phyloP scores from a whole-genome alignment of 2,888 invertebrate genomes.

The Tenthredo scrophulariae region DNA sequence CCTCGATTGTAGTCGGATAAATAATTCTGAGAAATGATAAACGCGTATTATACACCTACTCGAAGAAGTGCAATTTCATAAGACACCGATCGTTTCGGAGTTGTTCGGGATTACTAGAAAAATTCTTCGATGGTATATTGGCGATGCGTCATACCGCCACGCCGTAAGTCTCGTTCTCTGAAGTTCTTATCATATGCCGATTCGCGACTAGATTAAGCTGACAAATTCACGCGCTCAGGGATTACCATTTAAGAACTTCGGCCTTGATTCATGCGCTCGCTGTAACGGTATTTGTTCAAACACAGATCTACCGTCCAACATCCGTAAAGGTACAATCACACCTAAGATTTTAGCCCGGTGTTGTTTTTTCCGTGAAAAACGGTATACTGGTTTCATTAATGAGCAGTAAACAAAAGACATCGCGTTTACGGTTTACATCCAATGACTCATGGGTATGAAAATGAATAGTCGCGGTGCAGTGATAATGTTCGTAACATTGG shows the following conservation, averaged over 20 bases:
- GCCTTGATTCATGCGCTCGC: neutral
- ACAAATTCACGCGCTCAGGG: neutral
- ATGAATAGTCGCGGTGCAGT: neutral
- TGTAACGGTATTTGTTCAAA: neutral
- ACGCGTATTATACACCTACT: neutral
- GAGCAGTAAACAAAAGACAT: neutral
- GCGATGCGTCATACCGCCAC: neutral
- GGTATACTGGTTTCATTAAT: slow-evolving; percentile 28
- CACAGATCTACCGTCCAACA: neutral
- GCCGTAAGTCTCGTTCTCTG: neutral
- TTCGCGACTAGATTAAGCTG: slow-evolving; percentile 33
- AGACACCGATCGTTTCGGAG: neutral
- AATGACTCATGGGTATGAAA: neutral
- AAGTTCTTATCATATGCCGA: slow-evolving; percentile 19
- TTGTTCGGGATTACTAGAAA: neutral
- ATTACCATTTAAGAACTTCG: neutral
- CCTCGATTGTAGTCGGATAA: slow-evolving; percentile 22
- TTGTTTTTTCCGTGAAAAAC: neutral
- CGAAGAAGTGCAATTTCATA: neutral
- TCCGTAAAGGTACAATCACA: neutral
- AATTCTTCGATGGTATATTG: neutral
- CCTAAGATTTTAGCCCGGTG: neutral
- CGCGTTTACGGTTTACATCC: neutral
- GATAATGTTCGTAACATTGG: neutral
- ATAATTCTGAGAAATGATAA: neutral